phyloP scores from a whole-genome alignment of 2,797 vertebrate genomes.

The Podarcis siculus region DNA sequence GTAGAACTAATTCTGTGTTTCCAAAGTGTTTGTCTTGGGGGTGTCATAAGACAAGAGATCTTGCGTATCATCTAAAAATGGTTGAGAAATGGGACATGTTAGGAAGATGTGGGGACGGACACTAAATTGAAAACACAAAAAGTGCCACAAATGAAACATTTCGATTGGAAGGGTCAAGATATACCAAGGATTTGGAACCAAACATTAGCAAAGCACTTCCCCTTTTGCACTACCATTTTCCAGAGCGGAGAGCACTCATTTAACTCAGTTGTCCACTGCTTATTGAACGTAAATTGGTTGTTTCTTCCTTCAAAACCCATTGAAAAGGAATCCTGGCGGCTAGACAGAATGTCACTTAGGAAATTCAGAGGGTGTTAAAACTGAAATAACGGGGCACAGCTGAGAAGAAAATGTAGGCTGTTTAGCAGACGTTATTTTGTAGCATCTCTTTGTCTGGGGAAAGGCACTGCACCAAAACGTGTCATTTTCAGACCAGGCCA shows the following conservation, averaged over 20 bases:
- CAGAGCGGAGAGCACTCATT: not conserved
- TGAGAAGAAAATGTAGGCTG: not conserved
- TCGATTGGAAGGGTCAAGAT: not conserved
- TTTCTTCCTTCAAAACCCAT: not conserved
- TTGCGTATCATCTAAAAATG: not conserved
- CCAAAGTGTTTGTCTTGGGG: too few species aligned
- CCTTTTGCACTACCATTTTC: not conserved
- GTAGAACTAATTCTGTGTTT: too few species aligned
- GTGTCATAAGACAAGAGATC: not conserved
- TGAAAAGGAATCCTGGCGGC: not conserved
- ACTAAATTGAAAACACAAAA: not conserved
- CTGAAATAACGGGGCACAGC: not conserved
- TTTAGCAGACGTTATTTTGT: not conserved
- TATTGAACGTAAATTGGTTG: not conserved
- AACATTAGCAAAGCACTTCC: not conserved
- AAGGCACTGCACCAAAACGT: not conserved
- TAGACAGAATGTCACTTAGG: accelerated
- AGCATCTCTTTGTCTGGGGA: accelerated
- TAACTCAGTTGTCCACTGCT: not conserved
- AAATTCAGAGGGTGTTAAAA: not conserved
- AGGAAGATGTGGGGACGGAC: too few species aligned
- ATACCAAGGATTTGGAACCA: not conserved
- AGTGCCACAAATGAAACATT: not conserved
- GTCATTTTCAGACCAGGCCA: not conserved
- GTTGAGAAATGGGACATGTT: too few species aligned